Conservation (phyloP, 2,888 invertebrate genomes). For the Campopleginae sp. region DNA sequence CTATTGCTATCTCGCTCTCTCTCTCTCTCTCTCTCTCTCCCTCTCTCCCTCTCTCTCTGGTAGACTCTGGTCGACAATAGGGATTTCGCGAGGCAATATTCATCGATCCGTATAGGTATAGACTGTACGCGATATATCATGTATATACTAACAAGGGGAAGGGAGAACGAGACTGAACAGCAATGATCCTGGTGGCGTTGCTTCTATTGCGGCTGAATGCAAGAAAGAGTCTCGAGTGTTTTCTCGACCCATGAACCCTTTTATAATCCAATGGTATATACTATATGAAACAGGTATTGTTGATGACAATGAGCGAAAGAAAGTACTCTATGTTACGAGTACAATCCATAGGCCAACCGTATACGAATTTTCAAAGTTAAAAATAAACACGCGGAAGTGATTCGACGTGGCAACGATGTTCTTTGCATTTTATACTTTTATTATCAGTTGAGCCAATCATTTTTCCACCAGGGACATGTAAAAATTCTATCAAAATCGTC, state of each 20-base stretch:
- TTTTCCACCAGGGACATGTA: not conserved
- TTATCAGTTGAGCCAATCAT: not conserved
- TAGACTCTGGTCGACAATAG: constrained; percentile 59
- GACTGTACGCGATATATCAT: constrained; percentile 37
- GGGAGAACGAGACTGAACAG: constrained; percentile 40
- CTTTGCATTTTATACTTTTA: not conserved
- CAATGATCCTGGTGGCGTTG: constrained; percentile 48
- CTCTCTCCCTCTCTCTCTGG: not conserved
- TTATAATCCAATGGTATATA: constrained; percentile 37
- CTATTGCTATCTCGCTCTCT: constrained; percentile 28
- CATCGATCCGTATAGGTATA: constrained; percentile 66
- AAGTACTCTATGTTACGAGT: constrained; percentile 29
- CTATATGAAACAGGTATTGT: constrained; percentile 53
- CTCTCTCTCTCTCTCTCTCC: constrained; percentile 21
- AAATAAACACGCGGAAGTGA: not conserved
- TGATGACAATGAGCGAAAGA: constrained; percentile 48
- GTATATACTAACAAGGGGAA: constrained; percentile 36
- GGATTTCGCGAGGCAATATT: constrained; percentile 66
- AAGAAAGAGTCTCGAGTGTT: constrained; percentile 64
- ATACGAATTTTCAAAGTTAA: constrained; percentile 16
- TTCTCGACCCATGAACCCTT: constrained; percentile 65
- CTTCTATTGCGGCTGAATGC: constrained; percentile 49
- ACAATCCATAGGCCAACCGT: constrained; percentile 11
- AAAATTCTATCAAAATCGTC: not conserved
- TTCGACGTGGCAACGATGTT: not conserved